These are phyloP conservation scores for Gymnarchus niloticus DNA, from an alignment of 2,113 vertebrate genomes.

Conservation along the genomic window DNA sequence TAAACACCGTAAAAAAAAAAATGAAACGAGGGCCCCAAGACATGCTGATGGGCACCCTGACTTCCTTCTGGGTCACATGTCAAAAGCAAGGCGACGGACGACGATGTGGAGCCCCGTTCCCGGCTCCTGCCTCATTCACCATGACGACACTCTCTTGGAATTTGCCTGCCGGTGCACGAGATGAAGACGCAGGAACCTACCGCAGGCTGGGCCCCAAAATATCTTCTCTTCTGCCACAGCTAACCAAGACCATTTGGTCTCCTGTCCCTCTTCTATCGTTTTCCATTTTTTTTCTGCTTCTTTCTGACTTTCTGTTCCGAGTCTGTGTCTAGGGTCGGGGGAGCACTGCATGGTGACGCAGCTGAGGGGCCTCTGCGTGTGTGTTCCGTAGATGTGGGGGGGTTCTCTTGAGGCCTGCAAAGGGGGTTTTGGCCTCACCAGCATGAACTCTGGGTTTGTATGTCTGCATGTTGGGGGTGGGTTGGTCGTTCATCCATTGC, in stretches of 20 bases:
- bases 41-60: background rate
- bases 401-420: slow-evolving; percentile 18
- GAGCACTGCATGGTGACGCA: background rate
- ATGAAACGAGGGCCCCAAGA: background rate
- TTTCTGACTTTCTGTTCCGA: background rate
- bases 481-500: slow-evolving; percentile 67
- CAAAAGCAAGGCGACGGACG: background rate
- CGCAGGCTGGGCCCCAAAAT: slow-evolving; percentile 17
- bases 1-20: background rate
- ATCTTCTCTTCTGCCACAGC: slow-evolving; percentile 15
- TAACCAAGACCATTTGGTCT: slow-evolving; percentile 19
- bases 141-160: slow-evolving; percentile 26
- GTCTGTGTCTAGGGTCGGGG: background rate
- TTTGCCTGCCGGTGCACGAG: slow-evolving; percentile 23
- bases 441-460: slow-evolving; percentile 29
- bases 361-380: background rate
- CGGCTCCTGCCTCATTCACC: background rate
- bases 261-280: background rate
- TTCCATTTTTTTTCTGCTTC: background rate
- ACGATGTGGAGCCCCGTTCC: background rate
- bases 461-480: slow-evolving; percentile 56
- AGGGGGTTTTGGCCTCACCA: slow-evolving; percentile 43
- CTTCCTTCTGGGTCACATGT: background rate
- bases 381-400: slow-evolving; percentile 2
- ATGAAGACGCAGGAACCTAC: slow-evolving; percentile 16